Evolutionary conservation across 2,888 invertebrate species (phyloP).

Genomic region (Automeris io): DNA sequence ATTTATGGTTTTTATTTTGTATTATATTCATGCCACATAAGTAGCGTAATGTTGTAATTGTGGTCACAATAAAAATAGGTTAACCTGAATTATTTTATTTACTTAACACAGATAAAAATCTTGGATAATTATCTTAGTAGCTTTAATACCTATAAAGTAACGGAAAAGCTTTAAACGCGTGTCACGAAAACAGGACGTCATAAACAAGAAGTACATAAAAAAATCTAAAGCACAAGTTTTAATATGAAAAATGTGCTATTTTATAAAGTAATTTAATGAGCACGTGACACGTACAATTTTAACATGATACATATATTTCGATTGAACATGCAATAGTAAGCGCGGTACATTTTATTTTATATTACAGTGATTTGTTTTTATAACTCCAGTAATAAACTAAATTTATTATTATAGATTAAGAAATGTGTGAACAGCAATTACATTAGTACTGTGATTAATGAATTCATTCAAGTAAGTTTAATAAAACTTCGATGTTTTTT

Average conservation of each 20-base stretch:
- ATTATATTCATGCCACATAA: no score
- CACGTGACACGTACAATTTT: slow-evolving; percentile 20
- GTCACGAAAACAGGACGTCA: no score
- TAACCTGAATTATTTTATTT: no score
- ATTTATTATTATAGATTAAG: slow-evolving; percentile 38
- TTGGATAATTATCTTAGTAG: no score
- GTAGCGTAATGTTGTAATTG: no score
- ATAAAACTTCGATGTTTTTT: not conserved
- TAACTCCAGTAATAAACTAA: slow-evolving; percentile 30
- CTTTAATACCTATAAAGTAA: no score
- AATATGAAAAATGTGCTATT: slow-evolving; percentile 22
- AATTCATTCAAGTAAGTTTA: not conserved
- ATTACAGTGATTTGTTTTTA: slow-evolving; percentile 47
- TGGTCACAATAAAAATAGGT: no score
- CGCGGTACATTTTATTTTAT: slow-evolving; percentile 25
- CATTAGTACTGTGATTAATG: not conserved
- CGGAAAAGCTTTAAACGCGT: no score
- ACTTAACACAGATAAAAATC: no score
- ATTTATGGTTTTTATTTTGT: no score
- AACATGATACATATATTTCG: slow-evolving; percentile 29
- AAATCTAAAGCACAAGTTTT: slow-evolving; percentile 13
- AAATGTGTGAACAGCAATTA: slow-evolving; percentile 31
- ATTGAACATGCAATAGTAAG: slow-evolving; percentile 44
- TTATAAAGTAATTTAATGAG: slow-evolving; percentile 21
- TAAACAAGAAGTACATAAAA: no score